phyloP scores from a whole-genome alignment of 2,888 invertebrate genomes.

The Alviniconcha strummeri region DNA sequence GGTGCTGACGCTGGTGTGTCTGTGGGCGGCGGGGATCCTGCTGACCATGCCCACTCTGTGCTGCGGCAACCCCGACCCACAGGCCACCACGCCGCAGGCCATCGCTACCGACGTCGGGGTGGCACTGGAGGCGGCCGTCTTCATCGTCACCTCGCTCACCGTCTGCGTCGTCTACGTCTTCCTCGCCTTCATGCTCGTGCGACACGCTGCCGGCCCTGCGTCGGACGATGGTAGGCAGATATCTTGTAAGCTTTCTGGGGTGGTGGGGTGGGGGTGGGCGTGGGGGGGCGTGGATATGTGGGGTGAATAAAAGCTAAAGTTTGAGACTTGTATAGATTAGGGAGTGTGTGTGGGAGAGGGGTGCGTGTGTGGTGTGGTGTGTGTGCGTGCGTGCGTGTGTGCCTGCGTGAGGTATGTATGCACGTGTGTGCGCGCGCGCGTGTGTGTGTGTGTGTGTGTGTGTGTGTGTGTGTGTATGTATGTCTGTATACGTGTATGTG shows the following conservation, averaged over 20 bases:
- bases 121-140: not conserved
- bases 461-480: not conserved
- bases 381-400: not conserved
- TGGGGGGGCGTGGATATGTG: not conserved
- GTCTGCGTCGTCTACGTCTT: not conserved
- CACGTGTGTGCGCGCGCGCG: not conserved
- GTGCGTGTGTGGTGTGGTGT: not conserved
- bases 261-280: no score
- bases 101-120: not conserved
- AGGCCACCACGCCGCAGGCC: constrained; percentile 6
- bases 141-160: not conserved
- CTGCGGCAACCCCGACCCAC: not conserved
- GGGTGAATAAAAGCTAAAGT: not conserved
- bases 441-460: not conserved
- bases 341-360: not conserved
- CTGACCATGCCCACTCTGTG: not conserved
- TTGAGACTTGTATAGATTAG: not conserved
- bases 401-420: not conserved
- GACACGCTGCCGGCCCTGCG: not conserved
- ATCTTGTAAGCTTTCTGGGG: not conserved
- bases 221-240: not conserved
- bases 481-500: not conserved
- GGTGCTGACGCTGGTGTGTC: no score
- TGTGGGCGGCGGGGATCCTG: not conserved
- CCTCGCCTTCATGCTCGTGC: not conserved